These are phyloP conservation scores for Oryzias dopingdopingensis DNA, from an alignment of 2,797 vertebrate genomes.

Conservation along the genomic window DNA sequence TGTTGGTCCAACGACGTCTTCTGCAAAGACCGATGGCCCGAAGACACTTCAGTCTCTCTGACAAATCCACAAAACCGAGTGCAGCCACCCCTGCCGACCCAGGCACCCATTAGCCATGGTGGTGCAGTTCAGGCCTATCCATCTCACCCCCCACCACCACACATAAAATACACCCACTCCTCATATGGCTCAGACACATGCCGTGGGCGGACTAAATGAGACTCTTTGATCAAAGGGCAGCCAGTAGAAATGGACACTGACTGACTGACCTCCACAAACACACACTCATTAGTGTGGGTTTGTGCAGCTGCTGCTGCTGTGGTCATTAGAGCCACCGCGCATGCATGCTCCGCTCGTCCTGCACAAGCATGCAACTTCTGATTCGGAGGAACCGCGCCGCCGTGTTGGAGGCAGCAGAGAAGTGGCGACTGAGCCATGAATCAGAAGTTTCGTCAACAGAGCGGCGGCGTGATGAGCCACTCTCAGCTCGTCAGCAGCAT, in stretches of 20 bases:
- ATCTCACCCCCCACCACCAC: conserved; percentile 46
- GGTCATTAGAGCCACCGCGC: conserved; percentile 35
- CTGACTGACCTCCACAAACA: conserved; percentile 48
- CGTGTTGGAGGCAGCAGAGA: conserved; percentile 1
- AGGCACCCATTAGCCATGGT: conserved; percentile 51
- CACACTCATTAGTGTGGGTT: conserved; percentile 21
- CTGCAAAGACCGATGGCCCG: conserved; percentile 20
- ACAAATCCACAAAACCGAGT: conserved; percentile 30
- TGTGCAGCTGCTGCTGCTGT: conserved; percentile 34
- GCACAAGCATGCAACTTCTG: conserved; percentile 1
- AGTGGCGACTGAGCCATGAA: conserved; percentile 52
- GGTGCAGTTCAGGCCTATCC: conserved; percentile 44
- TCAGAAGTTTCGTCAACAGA: conserved; percentile 67
- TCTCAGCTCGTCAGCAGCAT: conserved; percentile 63
- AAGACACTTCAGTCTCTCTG: conserved; percentile 22
- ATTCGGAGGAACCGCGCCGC: no score
- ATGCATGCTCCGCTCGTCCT: conserved; percentile 25
- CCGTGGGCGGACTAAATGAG: conserved; percentile 60
- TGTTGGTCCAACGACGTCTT: conserved; percentile 49
- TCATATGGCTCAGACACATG: conserved; percentile 62
- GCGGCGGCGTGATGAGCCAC: conserved; percentile 56
- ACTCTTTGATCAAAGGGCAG: conserved; percentile 64
- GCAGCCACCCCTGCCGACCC: conserved; percentile 53
- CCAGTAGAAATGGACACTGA: conserved; percentile 51
- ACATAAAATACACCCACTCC: conserved; percentile 51